Conservation (phyloP, 2,888 invertebrate genomes). For the Drosophila picticornis region DNA sequence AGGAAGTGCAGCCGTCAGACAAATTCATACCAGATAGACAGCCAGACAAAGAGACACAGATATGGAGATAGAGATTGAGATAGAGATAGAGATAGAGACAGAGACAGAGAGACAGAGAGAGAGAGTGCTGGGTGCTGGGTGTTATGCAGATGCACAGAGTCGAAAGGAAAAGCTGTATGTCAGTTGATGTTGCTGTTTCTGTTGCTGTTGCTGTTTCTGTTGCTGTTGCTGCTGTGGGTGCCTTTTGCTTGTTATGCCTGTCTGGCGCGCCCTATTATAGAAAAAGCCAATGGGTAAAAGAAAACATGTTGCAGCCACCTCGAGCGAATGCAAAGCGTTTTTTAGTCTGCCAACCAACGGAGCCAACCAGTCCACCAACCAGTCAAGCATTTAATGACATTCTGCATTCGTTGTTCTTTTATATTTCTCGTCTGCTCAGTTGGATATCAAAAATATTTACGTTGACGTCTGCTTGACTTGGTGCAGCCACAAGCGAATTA, state of each 20-base stretch:
- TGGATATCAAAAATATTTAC: slow-evolving; percentile 45
- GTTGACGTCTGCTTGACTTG: slow-evolving; percentile 30
- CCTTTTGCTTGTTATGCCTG: slow-evolving; percentile 8
- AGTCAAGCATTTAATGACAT: slow-evolving; percentile 56
- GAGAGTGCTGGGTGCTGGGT: slow-evolving; percentile 19
- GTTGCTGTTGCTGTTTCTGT: neutral
- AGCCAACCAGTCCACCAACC: slow-evolving; percentile 16
- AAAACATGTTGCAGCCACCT: slow-evolving; percentile 24
- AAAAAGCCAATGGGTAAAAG: slow-evolving; percentile 13
- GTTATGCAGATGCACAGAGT: slow-evolving; percentile 42
- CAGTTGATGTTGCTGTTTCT: neutral
- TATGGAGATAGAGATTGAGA: neutral
- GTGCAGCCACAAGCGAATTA: slow-evolving; percentile 36
- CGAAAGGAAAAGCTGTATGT: slow-evolving; percentile 19
- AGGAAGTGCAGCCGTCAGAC: slow-evolving; percentile 30
- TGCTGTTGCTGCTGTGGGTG: neutral
- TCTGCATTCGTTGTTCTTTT: slow-evolving; percentile 37
- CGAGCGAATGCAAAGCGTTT: neutral
- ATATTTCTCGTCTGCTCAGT: slow-evolving; percentile 15
- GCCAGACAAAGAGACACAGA: neutral
- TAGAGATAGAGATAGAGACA: neutral
- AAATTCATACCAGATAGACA: slow-evolving; percentile 17
- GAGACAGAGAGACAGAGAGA: neutral
- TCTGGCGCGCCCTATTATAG: neutral
- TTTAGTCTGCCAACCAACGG: slow-evolving; percentile 1